phyloP scores from a whole-genome alignment of 2,888 invertebrate species.

The Mellilla xanthometata region DNA sequence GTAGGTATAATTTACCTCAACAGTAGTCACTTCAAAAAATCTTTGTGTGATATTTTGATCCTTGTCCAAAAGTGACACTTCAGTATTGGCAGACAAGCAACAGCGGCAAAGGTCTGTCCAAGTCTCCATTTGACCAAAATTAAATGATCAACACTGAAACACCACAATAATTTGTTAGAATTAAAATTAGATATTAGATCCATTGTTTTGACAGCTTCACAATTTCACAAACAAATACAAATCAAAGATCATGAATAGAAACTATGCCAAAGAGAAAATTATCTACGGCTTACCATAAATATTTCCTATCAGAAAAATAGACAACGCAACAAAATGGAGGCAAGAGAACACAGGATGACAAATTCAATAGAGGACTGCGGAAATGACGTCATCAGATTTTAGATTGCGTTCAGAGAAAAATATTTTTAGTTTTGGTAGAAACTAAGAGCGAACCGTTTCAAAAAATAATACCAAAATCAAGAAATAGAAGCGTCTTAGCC shows the following conservation, averaged over 20 bases:
- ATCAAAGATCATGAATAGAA: constrained; percentile 61
- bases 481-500: no score
- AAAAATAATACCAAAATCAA: no score
- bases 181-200: constrained; percentile 43
- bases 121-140: constrained; percentile 69
- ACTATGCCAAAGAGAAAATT: constrained; percentile 77
- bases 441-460: no score
- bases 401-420: constrained; percentile 2
- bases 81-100: constrained; percentile 67
- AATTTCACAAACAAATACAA: constrained; percentile 25
- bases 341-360: constrained; percentile 24
- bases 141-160: constrained; percentile 54
- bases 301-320: constrained; percentile 77
- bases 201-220: constrained; percentile 73
- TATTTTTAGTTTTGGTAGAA: no score
- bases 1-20: constrained; percentile 51
- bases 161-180: constrained; percentile 60
- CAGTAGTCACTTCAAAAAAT: constrained; percentile 67
- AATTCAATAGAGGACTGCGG: no score
- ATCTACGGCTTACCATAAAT: constrained; percentile 81
- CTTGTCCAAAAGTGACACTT: constrained; percentile 66
- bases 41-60: constrained; percentile 59
- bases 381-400: not conserved
- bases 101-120: constrained; percentile 75
- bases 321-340: constrained; percentile 77